Evolutionary conservation across 2,888 invertebrate genomes (phyloP), one percentile per base, ranked within the genome.

Genomic region (Acheta domesticus): DNA sequence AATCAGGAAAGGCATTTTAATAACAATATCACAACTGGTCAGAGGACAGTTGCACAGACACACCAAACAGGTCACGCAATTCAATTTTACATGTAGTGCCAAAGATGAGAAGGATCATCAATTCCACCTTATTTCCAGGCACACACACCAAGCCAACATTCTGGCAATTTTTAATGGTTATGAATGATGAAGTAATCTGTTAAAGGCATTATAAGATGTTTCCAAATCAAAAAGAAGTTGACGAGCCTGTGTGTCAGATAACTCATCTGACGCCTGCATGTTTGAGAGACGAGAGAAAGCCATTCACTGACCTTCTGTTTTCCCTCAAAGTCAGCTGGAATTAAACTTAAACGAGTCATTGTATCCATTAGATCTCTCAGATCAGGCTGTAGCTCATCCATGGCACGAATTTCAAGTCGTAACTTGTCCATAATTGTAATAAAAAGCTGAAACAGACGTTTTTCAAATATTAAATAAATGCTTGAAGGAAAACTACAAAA

Each of bases 351-450:
- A 19, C 98, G 91, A 87, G 94, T 96, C 96, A 99, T 98, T 48
- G 98, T 97, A 85, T 98, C 98, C 82, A 93, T 91, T 78, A 99
- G 89, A 86, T 99, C 98, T 49, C 96, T 90, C 78, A 99, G 88
- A 88, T 99, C 98, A 0, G 98, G 98, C 86, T 98, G 97, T 80
- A 99, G 90, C 89, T 98, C 97, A 88, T 99, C 99, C 94, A 98
- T 99, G 0, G 99, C 98, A 85, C 95, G 93, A 84, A 98, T 94
- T 85, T 98, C 96, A 82, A 99, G 89, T 20, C 98, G 91, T 36
- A 99, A 88, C 86, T 98, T 98, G 87, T 99, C 99, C 97, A 99
- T 97, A 79, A 98, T 90, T 0, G 99, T 99, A 82, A 99, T 99
- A 87, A 98, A 99, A 50, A 98, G 87, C 93, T 94, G 87, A 23